Percentiles rank a stretch among this genome's conserved stretches.
phyloP scores from a whole-genome alignment of 2,113 vertebrate species.

The Podarcis muralis region DNA sequence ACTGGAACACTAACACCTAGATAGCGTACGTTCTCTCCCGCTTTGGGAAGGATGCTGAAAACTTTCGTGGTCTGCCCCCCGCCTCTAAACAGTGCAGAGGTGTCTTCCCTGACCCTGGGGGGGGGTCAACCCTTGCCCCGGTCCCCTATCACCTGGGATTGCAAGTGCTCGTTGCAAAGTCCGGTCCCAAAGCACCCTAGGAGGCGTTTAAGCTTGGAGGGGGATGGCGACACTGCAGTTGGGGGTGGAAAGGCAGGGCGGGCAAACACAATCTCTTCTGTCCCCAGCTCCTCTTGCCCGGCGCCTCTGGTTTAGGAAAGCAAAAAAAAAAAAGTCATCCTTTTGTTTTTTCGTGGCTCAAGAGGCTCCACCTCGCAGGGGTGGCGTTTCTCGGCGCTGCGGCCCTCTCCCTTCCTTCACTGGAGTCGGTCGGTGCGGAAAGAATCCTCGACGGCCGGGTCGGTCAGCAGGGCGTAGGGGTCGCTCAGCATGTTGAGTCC shows the following conservation, averaged over 20 bases:
- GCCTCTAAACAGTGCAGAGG: not conserved
- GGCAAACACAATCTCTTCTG: not conserved
- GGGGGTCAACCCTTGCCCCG: no score
- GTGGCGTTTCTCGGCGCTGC: not conserved
- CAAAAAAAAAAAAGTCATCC: not conserved
- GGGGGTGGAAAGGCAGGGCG: not conserved
- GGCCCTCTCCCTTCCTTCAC: slow-evolving; percentile 70
- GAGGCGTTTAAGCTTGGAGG: not conserved
- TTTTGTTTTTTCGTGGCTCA: not conserved
- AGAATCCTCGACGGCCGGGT: slow-evolving; percentile 90
- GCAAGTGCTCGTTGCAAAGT: not conserved
- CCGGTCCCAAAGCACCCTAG: no score
- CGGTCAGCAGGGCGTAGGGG: slow-evolving; percentile 87
- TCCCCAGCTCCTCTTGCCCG: slow-evolving; percentile 28
- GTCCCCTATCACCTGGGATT: not conserved
- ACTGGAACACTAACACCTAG: not conserved
- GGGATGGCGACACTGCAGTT: not conserved
- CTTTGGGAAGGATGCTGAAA: not conserved
- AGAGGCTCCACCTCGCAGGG: not conserved
- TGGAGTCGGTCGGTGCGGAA: slow-evolving; percentile 91
- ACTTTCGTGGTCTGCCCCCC: not conserved
- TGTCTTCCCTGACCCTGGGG: no score
- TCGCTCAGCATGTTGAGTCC: slow-evolving; percentile 86
- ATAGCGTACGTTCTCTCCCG: not conserved
- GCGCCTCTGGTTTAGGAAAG: not conserved